Evolutionary conservation across 35 echinoderm and acorn worm species (phyloP).

Genomic region (Patiria miniata): DNA sequence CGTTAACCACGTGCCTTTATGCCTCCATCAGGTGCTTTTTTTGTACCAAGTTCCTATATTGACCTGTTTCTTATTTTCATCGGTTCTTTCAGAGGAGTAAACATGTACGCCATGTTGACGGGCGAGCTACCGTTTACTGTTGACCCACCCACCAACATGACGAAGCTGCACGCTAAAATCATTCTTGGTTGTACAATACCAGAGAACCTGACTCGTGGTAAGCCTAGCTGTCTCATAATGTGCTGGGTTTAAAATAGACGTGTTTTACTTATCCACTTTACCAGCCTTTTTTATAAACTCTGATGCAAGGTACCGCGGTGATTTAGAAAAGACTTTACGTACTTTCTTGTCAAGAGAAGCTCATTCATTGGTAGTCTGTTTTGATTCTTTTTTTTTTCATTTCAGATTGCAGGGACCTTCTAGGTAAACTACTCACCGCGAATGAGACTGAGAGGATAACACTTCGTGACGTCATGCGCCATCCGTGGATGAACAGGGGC

Average conservation of each 20-base stretch:
- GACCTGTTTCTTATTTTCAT: too few relatives aligned
- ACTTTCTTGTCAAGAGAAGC: too few relatives aligned
- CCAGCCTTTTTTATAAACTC: background rate
- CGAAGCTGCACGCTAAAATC: conserved; percentile 84
- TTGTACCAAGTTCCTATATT: too few relatives aligned
- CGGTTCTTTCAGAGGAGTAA: conserved; percentile 80
- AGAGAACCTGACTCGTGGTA: conserved; percentile 77
- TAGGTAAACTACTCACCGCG: conserved; percentile 54
- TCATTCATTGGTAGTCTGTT: background rate
- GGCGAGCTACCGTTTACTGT: conserved; percentile 91
- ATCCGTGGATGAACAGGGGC: conserved; percentile 90
- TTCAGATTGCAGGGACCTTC: conserved; percentile 81
- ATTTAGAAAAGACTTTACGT: background rate
- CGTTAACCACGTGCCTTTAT: too few relatives aligned
- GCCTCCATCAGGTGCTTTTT: too few relatives aligned
- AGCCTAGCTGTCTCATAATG: too few relatives aligned
- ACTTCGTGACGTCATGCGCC: conserved; percentile 73
- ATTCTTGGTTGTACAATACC: conserved; percentile 73
- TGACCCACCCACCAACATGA: conserved; percentile 86
- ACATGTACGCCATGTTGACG: conserved; percentile 96
- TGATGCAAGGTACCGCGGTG: background rate
- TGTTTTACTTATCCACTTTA: background rate
- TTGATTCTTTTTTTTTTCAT: background rate
- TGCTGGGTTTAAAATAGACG: background rate
- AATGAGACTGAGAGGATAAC: conserved; percentile 67